These are phyloP conservation scores for Natrix natrix DNA, from an alignment of 2,797 vertebrate genomes.

Conservation along the genomic window DNA sequence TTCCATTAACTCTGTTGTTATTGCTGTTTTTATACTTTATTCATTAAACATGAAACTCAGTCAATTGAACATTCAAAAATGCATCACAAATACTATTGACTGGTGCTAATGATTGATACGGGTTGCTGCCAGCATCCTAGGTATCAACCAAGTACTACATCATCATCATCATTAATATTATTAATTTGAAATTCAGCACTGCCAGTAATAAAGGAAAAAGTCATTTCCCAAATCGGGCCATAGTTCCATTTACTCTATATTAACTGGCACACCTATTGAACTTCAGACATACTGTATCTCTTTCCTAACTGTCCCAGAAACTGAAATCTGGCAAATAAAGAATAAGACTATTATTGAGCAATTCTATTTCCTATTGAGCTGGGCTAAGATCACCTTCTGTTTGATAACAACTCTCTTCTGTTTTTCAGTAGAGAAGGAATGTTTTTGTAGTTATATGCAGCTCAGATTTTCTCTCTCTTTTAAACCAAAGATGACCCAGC, in stretches of 20 bases:
- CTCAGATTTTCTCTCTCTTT: neutral
- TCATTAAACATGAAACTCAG: no score
- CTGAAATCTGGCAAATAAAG: neutral
- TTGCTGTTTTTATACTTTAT: neutral
- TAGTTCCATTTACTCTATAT: neutral
- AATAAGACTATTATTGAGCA: neutral
- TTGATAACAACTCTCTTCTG: neutral
- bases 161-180: no score
- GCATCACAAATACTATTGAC: no score
- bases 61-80: no score
- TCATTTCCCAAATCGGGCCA: neutral
- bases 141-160: no score
- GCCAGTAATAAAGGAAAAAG: neutral
- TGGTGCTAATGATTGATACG: no score
- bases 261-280: neutral
- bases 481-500: neutral
- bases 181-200: neutral
- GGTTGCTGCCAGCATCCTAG: no score
- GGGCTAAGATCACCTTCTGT: neutral
- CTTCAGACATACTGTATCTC: neutral
- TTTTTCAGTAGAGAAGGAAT: neutral
- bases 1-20: neutral
- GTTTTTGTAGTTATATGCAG: neutral
- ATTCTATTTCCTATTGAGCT: neutral
- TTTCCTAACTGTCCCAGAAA: neutral